Conservation (phyloP, 1,140 invertebrate species). For the Drosophila repleta region DNA sequence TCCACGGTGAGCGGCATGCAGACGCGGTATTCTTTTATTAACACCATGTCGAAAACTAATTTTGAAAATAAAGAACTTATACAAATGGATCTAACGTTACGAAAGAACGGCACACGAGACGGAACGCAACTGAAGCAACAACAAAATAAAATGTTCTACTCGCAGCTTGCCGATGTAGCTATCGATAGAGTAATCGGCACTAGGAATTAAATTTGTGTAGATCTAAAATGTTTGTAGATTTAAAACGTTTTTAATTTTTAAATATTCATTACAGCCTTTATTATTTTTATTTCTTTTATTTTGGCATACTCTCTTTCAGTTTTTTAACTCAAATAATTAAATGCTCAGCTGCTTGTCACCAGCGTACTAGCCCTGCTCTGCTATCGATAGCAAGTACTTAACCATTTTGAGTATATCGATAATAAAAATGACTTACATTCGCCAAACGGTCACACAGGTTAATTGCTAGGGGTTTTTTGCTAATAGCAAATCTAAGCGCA, state of each 20-base stretch:
- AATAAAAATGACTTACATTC: not conserved
- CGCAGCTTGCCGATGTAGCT: constrained; percentile 8
- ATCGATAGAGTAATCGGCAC: constrained; percentile 38
- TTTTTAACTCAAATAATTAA: not conserved
- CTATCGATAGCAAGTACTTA: not conserved
- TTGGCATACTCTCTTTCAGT: not conserved
- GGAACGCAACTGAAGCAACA: constrained; percentile 40
- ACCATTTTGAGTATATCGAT: constrained; percentile 1
- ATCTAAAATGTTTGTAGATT: not conserved
- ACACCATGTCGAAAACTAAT: constrained; percentile 53
- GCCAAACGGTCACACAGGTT: constrained; percentile 21
- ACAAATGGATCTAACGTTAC: constrained; percentile 31
- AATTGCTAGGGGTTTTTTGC: constrained; percentile 19
- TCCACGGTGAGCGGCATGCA: constrained; percentile 96
- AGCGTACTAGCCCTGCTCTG: not conserved
- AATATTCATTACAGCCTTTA: not conserved
- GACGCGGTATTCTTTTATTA: constrained; percentile 94
- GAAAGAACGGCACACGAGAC: constrained; percentile 44
- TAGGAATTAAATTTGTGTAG: not conserved
- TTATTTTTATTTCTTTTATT: not conserved
- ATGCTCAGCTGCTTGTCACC: not conserved
- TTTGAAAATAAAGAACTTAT: constrained; percentile 8
- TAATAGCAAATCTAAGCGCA: constrained; percentile 8
- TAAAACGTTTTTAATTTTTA: not conserved
- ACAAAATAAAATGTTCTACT: constrained; percentile 31